Conservation (phyloP, 2,797 vertebrate species). For the Notamacropus eugenii region DNA sequence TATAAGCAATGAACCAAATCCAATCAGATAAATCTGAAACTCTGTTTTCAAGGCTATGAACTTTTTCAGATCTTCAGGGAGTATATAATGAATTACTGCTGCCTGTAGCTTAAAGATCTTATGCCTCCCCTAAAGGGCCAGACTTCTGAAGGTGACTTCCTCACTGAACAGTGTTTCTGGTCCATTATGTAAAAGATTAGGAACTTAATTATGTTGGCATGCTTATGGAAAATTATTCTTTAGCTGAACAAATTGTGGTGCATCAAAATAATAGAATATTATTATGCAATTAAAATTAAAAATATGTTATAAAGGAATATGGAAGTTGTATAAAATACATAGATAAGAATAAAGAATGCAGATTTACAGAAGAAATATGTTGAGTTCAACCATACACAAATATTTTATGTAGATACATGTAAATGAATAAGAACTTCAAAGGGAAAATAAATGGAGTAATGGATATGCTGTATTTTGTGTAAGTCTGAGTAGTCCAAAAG, state of each 20-base stretch:
- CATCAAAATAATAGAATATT: not conserved
- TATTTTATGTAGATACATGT: not conserved
- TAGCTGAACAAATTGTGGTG: not conserved
- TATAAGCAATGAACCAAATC: not conserved
- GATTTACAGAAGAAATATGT: not conserved
- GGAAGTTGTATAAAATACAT: not conserved
- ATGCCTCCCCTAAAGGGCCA: not conserved
- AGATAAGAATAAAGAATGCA: not conserved
- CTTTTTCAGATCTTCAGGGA: not conserved
- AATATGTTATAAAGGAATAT: not conserved
- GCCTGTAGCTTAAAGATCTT: not conserved
- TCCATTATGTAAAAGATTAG: not conserved
- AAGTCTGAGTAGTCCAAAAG: too few relatives aligned
- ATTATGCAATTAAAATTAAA: not conserved
- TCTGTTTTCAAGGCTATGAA: slow-evolving; percentile 15
- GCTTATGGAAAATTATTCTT: slow-evolving; percentile 8
- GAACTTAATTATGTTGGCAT: not conserved
- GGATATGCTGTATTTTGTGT: not conserved
- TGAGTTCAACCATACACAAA: not conserved
- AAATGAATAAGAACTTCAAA: not conserved
- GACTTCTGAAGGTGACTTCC: not conserved
- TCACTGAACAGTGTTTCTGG: not conserved
- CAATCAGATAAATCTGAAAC: not conserved
- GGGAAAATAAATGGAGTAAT: not conserved
- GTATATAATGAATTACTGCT: not conserved